A percentile compares a stretch with the other conserved stretches of the same genome.
Evolutionary conservation across 2,113 vertebrate genomes (phyloP).

Genomic region (Garra rufa): DNA sequence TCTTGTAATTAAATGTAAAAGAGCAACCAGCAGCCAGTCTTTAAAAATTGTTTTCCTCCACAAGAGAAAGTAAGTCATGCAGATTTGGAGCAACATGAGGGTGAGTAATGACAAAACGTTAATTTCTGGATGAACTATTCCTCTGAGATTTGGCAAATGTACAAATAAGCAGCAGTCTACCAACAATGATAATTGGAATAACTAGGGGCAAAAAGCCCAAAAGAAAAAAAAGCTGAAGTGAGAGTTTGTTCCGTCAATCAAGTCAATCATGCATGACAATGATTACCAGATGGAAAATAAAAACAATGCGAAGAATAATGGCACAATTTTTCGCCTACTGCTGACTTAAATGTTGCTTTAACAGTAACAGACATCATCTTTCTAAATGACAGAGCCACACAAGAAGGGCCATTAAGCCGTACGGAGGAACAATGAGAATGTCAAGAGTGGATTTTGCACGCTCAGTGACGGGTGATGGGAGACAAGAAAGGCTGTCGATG

Average conservation of each 20-base stretch:
- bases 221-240: not conserved
- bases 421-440: slow-evolving; percentile 64
- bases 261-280: not conserved
- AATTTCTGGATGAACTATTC: not conserved
- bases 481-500: slow-evolving; percentile 68
- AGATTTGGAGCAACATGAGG: slow-evolving; percentile 9
- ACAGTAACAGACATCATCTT: slow-evolving; percentile 14
- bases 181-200: slow-evolving; percentile 10
- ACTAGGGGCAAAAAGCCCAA: not conserved
- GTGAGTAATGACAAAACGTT: not conserved
- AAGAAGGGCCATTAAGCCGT: slow-evolving; percentile 56
- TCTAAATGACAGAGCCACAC: slow-evolving; percentile 16
- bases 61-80: not conserved
- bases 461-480: slow-evolving; percentile 57
- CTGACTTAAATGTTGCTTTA: not conserved
- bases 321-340: not conserved
- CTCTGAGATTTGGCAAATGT: slow-evolving; percentile 19
- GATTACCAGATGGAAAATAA: slow-evolving; percentile 16
- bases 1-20: not conserved
- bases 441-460: slow-evolving; percentile 59
- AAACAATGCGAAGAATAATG: not conserved
- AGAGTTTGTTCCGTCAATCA: slow-evolving; percentile 2
- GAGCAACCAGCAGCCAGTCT: not conserved
- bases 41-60: not conserved
- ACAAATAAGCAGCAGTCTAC: slow-evolving; percentile 14